Conservation (phyloP, 1,140 invertebrate genomes). For the Gerris buenoi region DNA sequence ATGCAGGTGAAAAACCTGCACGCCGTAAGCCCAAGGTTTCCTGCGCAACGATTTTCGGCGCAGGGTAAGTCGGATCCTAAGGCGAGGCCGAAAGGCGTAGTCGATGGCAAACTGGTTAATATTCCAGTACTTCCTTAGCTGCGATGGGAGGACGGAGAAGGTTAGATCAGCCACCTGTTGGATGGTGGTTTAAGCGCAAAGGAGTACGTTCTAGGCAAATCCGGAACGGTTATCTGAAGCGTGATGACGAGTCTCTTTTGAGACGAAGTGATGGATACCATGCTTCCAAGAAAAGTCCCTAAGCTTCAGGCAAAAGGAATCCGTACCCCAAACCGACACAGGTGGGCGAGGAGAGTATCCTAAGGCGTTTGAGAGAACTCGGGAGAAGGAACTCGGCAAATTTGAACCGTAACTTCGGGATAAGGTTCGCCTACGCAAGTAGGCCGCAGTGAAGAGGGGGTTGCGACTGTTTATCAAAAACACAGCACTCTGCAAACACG, state of each 20-base stretch:
- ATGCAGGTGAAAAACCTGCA: not conserved
- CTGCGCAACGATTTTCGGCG: not conserved
- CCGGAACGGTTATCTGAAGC: no score
- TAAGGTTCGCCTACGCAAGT: conserved; percentile 17
- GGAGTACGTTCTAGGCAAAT: no score
- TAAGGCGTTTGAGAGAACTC: conserved; percentile 28
- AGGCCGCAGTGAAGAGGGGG: conserved; percentile 21
- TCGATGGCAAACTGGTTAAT: conserved; percentile 30
- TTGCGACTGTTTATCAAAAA: conserved; percentile 32
- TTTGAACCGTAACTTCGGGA: conserved; percentile 29
- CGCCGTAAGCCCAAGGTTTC: not conserved
- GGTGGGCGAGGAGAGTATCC: conserved; percentile 28
- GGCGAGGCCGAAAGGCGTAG: conserved; percentile 30
- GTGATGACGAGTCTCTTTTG: no score
- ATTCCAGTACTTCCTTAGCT: no score
- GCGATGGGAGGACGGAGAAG: no score
- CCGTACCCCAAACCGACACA: conserved; percentile 32
- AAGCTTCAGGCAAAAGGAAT: no score
- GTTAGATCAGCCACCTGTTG: no score
- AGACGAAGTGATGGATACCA: no score
- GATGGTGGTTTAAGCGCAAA: no score
- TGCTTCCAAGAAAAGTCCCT: no score
- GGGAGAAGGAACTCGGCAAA: conserved; percentile 30
- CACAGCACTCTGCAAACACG: conserved; percentile 29
- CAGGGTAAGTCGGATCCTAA: conserved; percentile 22